A percentile compares a stretch with the other conserved stretches of the same genome.
Conservation (phyloP, 23 tunicate species). For the Styela clava region DNA sequence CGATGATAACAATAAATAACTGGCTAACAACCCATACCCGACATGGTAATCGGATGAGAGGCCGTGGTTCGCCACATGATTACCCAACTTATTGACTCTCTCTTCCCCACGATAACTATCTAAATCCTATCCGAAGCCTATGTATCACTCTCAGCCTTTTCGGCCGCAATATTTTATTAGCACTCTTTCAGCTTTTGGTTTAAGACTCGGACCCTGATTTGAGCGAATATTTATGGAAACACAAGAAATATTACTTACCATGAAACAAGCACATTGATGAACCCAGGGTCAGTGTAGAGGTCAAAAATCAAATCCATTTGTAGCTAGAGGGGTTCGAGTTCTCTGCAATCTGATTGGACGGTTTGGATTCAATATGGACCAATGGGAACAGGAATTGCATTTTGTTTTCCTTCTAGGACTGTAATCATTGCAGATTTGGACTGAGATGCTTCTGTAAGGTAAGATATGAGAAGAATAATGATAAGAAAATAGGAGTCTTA, state of each 20-base stretch:
- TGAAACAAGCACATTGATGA: slow-evolving; percentile 40
- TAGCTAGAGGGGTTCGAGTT: slow-evolving; percentile 38
- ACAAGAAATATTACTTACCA: slow-evolving; percentile 35
- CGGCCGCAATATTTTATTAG: no score
- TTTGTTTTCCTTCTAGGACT: slow-evolving; percentile 54
- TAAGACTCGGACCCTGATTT: no score
- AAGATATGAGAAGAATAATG: not conserved
- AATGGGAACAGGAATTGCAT: slow-evolving; percentile 62
- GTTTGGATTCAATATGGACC: slow-evolving; percentile 42
- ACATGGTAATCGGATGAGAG: no score
- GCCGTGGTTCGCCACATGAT: no score
- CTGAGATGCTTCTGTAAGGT: slow-evolving; percentile 44
- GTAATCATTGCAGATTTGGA: slow-evolving; percentile 36
- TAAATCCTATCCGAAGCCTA: no score
- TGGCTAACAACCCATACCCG: no score
- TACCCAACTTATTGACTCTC: no score
- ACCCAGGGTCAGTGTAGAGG: slow-evolving; percentile 50
- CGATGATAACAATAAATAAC: not conserved
- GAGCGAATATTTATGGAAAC: no score
- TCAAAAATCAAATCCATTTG: slow-evolving; percentile 36
- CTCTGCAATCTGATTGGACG: slow-evolving; percentile 33
- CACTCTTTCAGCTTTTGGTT: no score
- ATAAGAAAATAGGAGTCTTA: no score
- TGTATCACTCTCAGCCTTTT: no score
- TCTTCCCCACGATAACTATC: no score